phyloP scores from a whole-genome alignment of 2,888 invertebrate species.

The Tricholauxania praeusta region DNA sequence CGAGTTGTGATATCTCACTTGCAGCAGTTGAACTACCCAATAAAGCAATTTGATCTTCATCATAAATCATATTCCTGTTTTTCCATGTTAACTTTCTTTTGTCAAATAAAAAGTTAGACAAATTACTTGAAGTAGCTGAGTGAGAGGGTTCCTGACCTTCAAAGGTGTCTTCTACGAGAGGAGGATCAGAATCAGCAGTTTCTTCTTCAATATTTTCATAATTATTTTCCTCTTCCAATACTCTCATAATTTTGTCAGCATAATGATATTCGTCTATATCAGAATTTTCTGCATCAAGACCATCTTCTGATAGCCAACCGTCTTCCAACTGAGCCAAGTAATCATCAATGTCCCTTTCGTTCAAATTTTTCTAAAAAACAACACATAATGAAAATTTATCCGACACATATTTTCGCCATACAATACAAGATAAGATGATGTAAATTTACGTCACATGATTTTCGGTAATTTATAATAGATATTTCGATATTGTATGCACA shows the following conservation, averaged over 20 bases:
- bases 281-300: conserved; percentile 14
- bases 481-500: too few species aligned
- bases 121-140: neutral
- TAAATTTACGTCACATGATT: too few species aligned
- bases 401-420: too few species aligned
- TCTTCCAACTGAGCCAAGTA: neutral
- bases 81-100: conserved; percentile 25
- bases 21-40: conserved; percentile 14
- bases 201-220: conserved; percentile 3
- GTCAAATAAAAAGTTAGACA: conserved; percentile 22
- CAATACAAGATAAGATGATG: too few species aligned
- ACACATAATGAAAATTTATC: too few species aligned
- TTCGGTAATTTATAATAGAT: too few species aligned
- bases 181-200: too few species aligned
- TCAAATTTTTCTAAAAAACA: conserved; percentile 26
- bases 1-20: too few species aligned
- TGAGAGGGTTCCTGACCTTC: neutral
- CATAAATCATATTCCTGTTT: conserved; percentile 23
- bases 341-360: conserved; percentile 25
- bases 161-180: too few species aligned
- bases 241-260: conserved; percentile 1
- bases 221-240: conserved; percentile 10
- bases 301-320: conserved; percentile 24
- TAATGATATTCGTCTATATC: conserved; percentile 13
- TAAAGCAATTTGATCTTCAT: conserved; percentile 22